These are phyloP conservation scores for Eustalomyia histrio DNA, from an alignment of 2,888 invertebrate genomes.

Conservation along the genomic window DNA sequence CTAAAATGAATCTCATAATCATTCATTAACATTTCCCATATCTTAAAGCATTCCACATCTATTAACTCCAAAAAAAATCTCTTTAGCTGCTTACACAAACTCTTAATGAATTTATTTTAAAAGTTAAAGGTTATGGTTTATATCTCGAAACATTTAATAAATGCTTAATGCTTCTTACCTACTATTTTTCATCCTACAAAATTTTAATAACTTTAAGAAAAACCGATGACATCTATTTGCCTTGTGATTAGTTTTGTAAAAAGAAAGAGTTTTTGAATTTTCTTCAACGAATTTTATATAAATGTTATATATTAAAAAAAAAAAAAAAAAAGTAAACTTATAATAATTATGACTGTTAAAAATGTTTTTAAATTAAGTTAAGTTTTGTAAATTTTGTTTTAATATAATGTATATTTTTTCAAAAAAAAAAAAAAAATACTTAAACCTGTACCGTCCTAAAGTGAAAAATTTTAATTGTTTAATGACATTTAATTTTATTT, in stretches of 20 bases:
- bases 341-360: slow-evolving; percentile 49
- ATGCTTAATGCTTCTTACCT: not conserved
- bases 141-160: not conserved
- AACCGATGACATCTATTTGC: slow-evolving; percentile 73
- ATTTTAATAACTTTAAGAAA: slow-evolving; percentile 20
- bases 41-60: slow-evolving; percentile 70
- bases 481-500: slow-evolving; percentile 11
- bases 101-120: not conserved
- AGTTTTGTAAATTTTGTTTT: slow-evolving; percentile 28
- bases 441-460: slow-evolving; percentile 54
- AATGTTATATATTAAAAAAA: slow-evolving; percentile 25
- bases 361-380: slow-evolving; percentile 39
- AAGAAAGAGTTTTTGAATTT: slow-evolving; percentile 49
- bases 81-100: not conserved
- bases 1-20: slow-evolving; percentile 61
- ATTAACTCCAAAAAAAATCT: slow-evolving; percentile 2
- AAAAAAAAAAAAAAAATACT: slow-evolving; percentile 12
- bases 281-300: slow-evolving; percentile 41
- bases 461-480: slow-evolving; percentile 16
- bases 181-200: slow-evolving; percentile 4
- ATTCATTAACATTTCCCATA: slow-evolving; percentile 68
- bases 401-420: slow-evolving; percentile 3
- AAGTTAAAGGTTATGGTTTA: slow-evolving; percentile 26
- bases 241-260: slow-evolving; percentile 74
- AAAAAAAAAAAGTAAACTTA: slow-evolving; percentile 29